phyloP scores from a whole-genome alignment of 2,797 vertebrate species.

The Epinephelus malabaricus region DNA sequence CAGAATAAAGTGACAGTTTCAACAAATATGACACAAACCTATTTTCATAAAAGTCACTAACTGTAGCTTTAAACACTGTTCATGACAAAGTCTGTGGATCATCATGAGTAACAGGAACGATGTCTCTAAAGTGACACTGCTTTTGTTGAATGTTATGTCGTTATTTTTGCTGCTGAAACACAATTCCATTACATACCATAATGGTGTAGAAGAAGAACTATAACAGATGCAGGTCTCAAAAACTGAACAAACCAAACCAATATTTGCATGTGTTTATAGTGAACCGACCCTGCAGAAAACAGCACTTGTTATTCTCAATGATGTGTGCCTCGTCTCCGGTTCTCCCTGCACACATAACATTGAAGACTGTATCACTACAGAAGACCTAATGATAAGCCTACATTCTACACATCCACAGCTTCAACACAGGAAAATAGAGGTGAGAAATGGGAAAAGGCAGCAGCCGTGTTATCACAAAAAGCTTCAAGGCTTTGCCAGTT shows the following conservation, averaged over 20 bases:
- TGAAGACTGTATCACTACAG: not conserved
- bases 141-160: not conserved
- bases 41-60: too few relatives aligned
- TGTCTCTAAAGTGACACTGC: not conserved
- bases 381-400: not conserved
- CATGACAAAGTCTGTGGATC: not conserved
- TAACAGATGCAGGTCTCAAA: not conserved
- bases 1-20: too few relatives aligned
- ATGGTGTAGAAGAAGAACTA: not conserved
- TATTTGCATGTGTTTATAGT: not conserved
- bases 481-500: conserved; percentile 14
- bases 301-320: not conserved
- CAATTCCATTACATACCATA: not conserved
- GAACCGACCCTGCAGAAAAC: not conserved
- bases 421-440: not conserved
- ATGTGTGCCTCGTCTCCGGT: too few relatives aligned
- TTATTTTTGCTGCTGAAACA: not conserved
- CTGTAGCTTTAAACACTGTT: not conserved
- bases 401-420: not conserved
- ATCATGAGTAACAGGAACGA: not conserved
- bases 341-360: not conserved
- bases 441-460: not conserved
- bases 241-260: not conserved
- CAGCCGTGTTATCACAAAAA: not conserved
- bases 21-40: too few relatives aligned